Evolutionary conservation across 2,888 invertebrate species (phyloP).

Genomic region (Tortricodes alternella): DNA sequence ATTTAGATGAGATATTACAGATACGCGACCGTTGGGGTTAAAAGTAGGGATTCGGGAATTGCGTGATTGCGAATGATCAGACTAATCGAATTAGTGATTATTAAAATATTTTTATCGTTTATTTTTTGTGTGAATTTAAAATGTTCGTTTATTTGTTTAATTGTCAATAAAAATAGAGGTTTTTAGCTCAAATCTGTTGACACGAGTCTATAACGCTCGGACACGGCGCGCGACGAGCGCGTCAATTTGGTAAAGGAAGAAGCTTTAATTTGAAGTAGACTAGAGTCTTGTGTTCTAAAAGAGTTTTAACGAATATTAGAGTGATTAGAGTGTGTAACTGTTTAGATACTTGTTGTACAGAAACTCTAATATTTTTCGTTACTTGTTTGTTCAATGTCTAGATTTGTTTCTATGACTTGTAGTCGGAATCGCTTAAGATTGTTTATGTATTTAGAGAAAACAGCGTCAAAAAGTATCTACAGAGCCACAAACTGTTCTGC

Average conservation of each 20-base stretch:
- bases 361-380: constrained; percentile 24
- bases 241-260: constrained; percentile 73
- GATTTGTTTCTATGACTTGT: constrained; percentile 5
- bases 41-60: too few relatives aligned
- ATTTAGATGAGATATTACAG: too few relatives aligned
- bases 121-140: background rate
- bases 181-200: constrained; percentile 27
- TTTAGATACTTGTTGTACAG: constrained; percentile 31
- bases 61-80: too few relatives aligned
- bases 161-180: background rate
- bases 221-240: constrained; percentile 54
- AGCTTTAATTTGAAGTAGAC: constrained; percentile 81
- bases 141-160: too few relatives aligned
- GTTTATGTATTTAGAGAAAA: background rate
- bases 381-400: constrained; percentile 17
- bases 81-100: too few relatives aligned
- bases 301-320: constrained; percentile 58
- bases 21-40: too few relatives aligned
- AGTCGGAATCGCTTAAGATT: background rate
- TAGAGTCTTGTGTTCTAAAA: constrained; percentile 73
- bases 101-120: too few relatives aligned
- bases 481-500: too few relatives aligned
- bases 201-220: constrained; percentile 62
- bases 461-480: too few relatives aligned
- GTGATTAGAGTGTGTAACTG: constrained; percentile 41